Conservation (phyloP, 2,797 vertebrate genomes). For the Tiaroga cobitis region DNA sequence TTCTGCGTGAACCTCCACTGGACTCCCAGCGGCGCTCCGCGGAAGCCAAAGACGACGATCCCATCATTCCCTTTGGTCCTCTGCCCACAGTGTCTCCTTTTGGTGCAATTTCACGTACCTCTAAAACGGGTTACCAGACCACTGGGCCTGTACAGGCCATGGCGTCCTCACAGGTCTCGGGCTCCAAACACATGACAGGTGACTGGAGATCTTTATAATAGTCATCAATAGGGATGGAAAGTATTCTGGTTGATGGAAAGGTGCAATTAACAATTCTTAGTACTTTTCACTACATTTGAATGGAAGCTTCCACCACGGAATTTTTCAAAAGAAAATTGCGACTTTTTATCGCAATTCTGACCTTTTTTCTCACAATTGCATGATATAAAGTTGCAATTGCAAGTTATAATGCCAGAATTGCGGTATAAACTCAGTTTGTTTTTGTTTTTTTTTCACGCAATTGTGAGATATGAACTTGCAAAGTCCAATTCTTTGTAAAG, state of each 20-base stretch:
- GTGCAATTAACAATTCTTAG: neutral
- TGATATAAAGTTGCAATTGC: no score
- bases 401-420: no score
- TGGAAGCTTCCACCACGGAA: no score
- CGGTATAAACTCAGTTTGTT: no score
- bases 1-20: slow-evolving; percentile 86
- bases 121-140: slow-evolving; percentile 94
- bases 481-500: no score
- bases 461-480: no score
- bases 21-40: slow-evolving; percentile 89
- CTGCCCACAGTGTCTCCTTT: slow-evolving; percentile 96
- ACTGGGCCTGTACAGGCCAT: slow-evolving; percentile 90
- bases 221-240: neutral
- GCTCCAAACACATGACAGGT: slow-evolving; percentile 80
- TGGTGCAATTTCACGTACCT: slow-evolving; percentile 96
- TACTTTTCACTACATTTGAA: neutral
- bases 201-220: slow-evolving; percentile 7
- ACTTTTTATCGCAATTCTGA: no score
- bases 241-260: neutral
- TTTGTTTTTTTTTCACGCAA: no score
- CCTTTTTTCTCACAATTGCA: no score
- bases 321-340: no score
- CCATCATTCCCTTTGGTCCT: slow-evolving; percentile 97
- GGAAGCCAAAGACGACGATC: slow-evolving; percentile 93
- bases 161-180: slow-evolving; percentile 80